Conservation (phyloP, 2,113 vertebrate species). For the Cyphomyrus plagiostoma region DNA sequence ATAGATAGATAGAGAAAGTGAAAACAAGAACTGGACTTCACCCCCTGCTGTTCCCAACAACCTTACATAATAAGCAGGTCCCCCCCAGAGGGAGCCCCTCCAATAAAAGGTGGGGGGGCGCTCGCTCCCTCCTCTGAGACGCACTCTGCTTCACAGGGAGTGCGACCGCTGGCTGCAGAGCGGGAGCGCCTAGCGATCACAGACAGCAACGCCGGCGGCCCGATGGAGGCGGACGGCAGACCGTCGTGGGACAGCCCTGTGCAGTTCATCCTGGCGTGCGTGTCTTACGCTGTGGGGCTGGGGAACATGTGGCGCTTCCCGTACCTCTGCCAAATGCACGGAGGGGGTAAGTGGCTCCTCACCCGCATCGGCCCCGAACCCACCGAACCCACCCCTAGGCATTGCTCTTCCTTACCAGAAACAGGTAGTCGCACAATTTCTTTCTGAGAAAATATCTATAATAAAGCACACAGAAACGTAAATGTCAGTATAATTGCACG, state of each 20-base stretch:
- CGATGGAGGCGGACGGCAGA: conserved; percentile 60
- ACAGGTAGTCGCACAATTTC: neutral
- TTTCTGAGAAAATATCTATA: neutral
- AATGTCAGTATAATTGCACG: neutral
- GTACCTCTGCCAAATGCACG: conserved; percentile 90
- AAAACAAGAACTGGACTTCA: neutral
- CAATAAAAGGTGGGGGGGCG: neutral
- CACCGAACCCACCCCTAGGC: neutral
- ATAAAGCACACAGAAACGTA: neutral
- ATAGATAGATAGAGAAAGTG: neutral
- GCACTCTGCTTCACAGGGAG: conserved; percentile 2
- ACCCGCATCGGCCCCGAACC: neutral
- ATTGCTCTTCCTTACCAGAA: neutral
- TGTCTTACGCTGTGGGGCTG: conserved; percentile 87
- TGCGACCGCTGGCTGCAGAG: neutral
- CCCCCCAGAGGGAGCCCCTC: conserved; percentile 5
- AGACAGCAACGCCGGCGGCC: neutral
- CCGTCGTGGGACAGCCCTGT: conserved; percentile 74
- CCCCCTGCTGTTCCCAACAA: neutral
- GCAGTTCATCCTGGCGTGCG: conserved; percentile 86
- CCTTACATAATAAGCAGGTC: neutral
- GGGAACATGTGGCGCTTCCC: conserved; percentile 96
- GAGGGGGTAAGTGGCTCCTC: conserved; percentile 68
- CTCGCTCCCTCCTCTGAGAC: neutral
- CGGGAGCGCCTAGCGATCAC: neutral